Evolutionary conservation across 2,888 invertebrate species (phyloP).

Genomic region (Alviniconcha strummeri): DNA sequence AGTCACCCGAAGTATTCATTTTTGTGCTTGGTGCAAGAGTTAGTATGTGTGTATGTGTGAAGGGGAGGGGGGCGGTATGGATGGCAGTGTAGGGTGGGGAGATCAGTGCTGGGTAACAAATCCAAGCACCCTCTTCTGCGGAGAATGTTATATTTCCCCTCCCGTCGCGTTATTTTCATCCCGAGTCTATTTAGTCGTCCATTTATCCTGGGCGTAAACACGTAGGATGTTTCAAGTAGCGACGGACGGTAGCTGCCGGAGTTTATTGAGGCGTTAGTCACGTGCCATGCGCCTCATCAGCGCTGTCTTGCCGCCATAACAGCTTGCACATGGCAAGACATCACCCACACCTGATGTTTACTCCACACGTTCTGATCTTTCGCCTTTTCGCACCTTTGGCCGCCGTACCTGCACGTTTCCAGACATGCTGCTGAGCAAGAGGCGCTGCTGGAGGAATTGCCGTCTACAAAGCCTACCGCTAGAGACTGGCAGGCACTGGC

Average conservation of each 20-base stretch:
- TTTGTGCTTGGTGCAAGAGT: no score
- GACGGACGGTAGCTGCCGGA: no score
- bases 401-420: not conserved
- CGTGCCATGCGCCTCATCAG: conserved; percentile 11
- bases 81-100: no score
- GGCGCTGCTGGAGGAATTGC: no score
- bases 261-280: conserved; percentile 10
- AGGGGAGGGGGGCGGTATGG: not conserved
- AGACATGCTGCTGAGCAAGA: no score
- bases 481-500: no score
- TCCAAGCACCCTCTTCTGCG: no score
- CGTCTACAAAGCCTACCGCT: no score
- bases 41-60: no score
- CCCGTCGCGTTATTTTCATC: not conserved
- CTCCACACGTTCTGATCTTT: not conserved
- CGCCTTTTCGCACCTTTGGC: not conserved
- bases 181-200: not conserved
- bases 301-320: not conserved
- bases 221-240: not conserved
- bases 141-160: no score
- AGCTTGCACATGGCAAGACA: not conserved
- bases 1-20: no score
- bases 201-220: conserved; percentile 13
- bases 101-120: no score
- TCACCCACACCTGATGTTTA: not conserved